These are phyloP conservation scores for Drosophila paramelanica DNA, from an alignment of 2,888 invertebrate species.

Conservation along the genomic window DNA sequence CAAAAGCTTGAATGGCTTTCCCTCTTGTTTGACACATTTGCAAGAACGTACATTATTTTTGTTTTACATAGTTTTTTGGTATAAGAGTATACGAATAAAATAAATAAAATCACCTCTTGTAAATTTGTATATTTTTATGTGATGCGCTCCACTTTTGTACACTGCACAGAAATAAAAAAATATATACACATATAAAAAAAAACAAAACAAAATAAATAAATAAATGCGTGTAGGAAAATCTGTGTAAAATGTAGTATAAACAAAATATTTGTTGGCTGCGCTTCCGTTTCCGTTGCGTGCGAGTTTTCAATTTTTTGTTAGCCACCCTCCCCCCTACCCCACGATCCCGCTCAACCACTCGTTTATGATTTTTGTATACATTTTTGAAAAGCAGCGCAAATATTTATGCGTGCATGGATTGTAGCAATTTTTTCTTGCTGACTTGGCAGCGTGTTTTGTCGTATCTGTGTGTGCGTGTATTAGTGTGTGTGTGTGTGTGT, in stretches of 20 bases:
- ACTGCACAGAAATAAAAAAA: slow-evolving; percentile 10
- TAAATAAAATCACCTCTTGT: slow-evolving; percentile 13
- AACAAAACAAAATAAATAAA: neutral
- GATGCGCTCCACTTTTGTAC: slow-evolving; percentile 22
- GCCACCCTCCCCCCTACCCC: neutral
- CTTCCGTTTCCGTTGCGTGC: slow-evolving; percentile 69
- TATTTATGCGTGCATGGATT: slow-evolving; percentile 66
- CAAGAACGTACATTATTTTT: no score
- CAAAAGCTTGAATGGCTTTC: no score
- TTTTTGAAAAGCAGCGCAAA: slow-evolving; percentile 67
- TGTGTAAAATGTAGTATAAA: slow-evolving; percentile 30
- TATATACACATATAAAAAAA: neutral
- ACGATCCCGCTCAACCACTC: neutral
- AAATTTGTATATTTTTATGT: slow-evolving; percentile 8
- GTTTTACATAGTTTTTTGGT: no score
- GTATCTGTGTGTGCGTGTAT: slow-evolving; percentile 14
- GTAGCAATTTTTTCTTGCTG: slow-evolving; percentile 27
- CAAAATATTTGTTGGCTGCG: slow-evolving; percentile 56
- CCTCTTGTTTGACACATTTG: no score
- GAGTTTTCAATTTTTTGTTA: slow-evolving; percentile 46
- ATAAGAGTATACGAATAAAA: neutral
- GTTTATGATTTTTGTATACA: slow-evolving; percentile 39
- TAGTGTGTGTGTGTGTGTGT: slow-evolving; percentile 17
- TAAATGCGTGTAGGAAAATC: slow-evolving; percentile 17
- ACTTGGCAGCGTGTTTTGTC: slow-evolving; percentile 30